A percentile compares a stretch with the other conserved stretches of the same genome.
These are phyloP conservation scores for Galaxias olidus DNA, from an alignment of 2,797 vertebrate species.

Conservation along the genomic window DNA sequence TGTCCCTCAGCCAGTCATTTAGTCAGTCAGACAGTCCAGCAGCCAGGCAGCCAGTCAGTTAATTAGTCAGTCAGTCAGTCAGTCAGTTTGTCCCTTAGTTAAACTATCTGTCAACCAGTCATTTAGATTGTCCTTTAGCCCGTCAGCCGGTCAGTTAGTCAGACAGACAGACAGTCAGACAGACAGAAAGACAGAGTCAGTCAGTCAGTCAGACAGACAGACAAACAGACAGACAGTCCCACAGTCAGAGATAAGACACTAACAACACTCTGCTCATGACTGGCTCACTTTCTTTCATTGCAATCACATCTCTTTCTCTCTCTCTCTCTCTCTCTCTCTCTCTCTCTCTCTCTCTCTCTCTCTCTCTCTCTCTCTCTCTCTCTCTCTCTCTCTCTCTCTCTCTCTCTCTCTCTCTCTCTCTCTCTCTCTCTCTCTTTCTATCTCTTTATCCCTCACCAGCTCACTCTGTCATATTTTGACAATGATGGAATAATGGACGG, in stretches of 20 bases:
- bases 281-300: too few relatives aligned
- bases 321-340: not conserved
- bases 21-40: not conserved
- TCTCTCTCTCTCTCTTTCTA: constrained; percentile 25
- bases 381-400: constrained; percentile 5
- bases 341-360: not conserved
- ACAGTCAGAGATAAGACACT: too few relatives aligned
- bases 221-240: too few relatives aligned
- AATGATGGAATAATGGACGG: constrained; percentile 38
- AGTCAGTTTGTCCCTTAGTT: too few relatives aligned
- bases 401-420: constrained; percentile 9
- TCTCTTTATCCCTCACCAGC: not conserved
- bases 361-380: not conserved
- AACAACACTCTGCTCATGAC: too few relatives aligned
- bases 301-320: not conserved
- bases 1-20: not conserved
- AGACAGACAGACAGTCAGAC: not conserved
- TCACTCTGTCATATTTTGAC: not conserved
- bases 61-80: too few relatives aligned
- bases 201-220: too few relatives aligned
- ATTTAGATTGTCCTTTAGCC: too few relatives aligned
- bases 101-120: too few relatives aligned
- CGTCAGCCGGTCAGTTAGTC: not conserved
- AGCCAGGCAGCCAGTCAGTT: too few relatives aligned
- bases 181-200: too few relatives aligned